Evolutionary conservation across 2,888 invertebrate species (phyloP), one percentile per base, ranked within the genome.

Genomic region (Cryptocephalus primarius): DNA sequence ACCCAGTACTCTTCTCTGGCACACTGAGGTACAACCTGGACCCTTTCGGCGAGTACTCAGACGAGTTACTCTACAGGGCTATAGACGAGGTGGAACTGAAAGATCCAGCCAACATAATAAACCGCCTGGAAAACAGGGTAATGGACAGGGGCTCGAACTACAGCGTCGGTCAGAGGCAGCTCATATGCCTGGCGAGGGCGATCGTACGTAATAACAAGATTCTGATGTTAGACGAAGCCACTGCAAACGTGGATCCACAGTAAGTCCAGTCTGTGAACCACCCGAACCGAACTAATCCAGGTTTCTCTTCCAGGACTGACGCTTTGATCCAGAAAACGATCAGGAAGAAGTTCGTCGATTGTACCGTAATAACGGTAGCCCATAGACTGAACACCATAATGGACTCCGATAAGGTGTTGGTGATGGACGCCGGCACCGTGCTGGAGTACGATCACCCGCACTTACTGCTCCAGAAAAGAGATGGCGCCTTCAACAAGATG

Each of bases 311-410:
- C 48, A 58, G 60, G 48, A 92, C 91, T 10, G 91, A 92, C 68
- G 79, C 78, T 41, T 74, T 92, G 48, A 92, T 92, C 59, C 92
- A 91, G 68, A 77, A 75, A 62, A 88, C 91, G 0, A 90, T 93
- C 47, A 75, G 90, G 46, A 75, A 74, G 38, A 85, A 86, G 61
- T 93, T 93, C 65, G 75, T 75, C 10, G 72, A 83, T 13, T 92
- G 90, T 67, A 91, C 92, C 0, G 91, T 94, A 8, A 70, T 94
- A 38, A 93, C 92, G 0, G 89, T 94, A 33, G 93, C 93, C 4
- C 93, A 94, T 70, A 78, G 94, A 39, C 74, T 95, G 32, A 84
- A 93, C 66, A 94, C 93, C 1, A 87, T 94, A 52, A 92, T 94
- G 84, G 93, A 94, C 69, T 89, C 88, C 0, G 89, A 92, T 71